These are phyloP conservation scores for Coboldia fuscipes DNA, from an alignment of 1,140 invertebrate species.

Conservation along the genomic window DNA sequence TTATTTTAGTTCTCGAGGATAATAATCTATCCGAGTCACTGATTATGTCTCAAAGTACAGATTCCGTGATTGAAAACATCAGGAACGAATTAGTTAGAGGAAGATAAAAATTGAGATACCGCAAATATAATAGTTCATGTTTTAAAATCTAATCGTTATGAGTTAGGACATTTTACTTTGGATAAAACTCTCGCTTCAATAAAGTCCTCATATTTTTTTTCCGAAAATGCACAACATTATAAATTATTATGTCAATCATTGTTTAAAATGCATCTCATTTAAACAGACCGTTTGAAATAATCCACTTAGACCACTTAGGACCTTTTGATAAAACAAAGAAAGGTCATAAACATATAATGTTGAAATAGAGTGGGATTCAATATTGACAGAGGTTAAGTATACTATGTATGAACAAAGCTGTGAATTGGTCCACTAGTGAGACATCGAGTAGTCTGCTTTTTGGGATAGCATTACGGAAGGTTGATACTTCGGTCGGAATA, in stretches of 20 bases:
- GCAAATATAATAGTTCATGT: background rate
- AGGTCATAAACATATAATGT: conserved; percentile 12
- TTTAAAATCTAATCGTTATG: conserved; percentile 8
- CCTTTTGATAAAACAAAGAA: conserved; percentile 11
- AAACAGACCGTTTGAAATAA: conserved; percentile 8
- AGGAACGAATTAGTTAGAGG: too few species aligned
- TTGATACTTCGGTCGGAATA: too few species aligned
- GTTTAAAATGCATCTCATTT: conserved; percentile 5
- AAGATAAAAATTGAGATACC: too few species aligned
- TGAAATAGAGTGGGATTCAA: conserved; percentile 8
- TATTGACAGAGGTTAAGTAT: conserved; percentile 8
- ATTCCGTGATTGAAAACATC: too few species aligned
- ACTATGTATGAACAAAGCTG: conserved; percentile 10
- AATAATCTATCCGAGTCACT: too few species aligned
- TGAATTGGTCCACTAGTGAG: conserved; percentile 6
- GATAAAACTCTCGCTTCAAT: conserved; percentile 10
- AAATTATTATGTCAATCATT: background rate
- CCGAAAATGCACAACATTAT: conserved; percentile 2
- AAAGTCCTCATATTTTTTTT: conserved; percentile 11
- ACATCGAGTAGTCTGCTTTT: conserved; percentile 8
- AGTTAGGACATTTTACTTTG: conserved; percentile 11
- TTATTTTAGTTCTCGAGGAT: too few species aligned
- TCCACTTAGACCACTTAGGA: conserved; percentile 7
- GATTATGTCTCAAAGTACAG: too few species aligned
- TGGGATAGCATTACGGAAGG: background rate